Evolutionary conservation across 2,888 invertebrate genomes (phyloP).

Genomic region (Cremastobaeus sp.): DNA sequence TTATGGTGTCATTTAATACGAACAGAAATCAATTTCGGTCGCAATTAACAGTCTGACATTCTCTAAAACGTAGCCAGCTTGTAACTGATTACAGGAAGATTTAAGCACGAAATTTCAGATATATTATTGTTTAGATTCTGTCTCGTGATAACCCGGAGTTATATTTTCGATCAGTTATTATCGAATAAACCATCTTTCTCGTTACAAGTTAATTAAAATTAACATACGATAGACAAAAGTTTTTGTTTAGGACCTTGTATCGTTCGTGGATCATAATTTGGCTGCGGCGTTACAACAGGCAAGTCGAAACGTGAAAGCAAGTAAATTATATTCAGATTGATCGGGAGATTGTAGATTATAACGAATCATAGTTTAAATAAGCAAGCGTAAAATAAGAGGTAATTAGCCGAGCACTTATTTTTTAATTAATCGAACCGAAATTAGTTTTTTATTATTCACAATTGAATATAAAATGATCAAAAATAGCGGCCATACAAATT

Average conservation of each 20-base stretch:
- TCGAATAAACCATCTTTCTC: neutral
- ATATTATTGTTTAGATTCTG: constrained; percentile 12
- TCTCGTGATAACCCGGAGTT: constrained; percentile 10
- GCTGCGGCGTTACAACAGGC: neutral
- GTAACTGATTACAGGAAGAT: constrained; percentile 12
- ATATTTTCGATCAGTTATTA: constrained; percentile 23
- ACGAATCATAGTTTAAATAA: constrained; percentile 46
- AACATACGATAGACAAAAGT: constrained; percentile 27
- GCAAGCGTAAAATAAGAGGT: constrained; percentile 40
- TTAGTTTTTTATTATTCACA: too few species aligned
- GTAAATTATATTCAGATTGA: constrained; percentile 48
- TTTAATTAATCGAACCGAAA: constrained; percentile 27
- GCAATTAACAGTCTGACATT: neutral
- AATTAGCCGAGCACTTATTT: constrained; percentile 43
- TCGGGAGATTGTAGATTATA: constrained; percentile 38
- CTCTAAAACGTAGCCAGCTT: constrained; percentile 3
- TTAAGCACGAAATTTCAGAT: constrained; percentile 4
- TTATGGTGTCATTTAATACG: neutral
- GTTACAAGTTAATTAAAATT: constrained; percentile 36
- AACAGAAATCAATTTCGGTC: constrained; percentile 24
- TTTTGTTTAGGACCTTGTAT: constrained; percentile 3
- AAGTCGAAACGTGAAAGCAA: constrained; percentile 35
- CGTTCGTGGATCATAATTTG: constrained; percentile 22
- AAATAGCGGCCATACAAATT: neutral
- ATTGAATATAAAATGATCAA: constrained; percentile 14